A percentile compares a stretch with the other conserved stretches of the same genome.
phyloP scores from a whole-genome alignment of 2,888 invertebrate species.

The Standfussiana lucernea region DNA sequence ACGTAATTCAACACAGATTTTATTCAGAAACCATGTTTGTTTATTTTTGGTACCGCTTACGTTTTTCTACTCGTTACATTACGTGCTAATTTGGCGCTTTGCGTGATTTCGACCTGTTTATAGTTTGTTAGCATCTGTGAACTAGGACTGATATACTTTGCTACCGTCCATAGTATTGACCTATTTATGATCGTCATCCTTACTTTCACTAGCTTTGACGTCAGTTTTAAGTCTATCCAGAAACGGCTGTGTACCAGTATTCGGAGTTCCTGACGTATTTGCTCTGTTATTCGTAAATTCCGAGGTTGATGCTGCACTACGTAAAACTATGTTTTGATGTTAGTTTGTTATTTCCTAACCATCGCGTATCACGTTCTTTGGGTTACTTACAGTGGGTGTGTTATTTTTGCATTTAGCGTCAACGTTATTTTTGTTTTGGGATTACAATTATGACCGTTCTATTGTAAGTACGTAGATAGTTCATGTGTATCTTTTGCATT shows the following conservation, averaged over 20 bases:
- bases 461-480: not conserved
- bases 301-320: constrained; percentile 18
- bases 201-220: constrained; percentile 26
- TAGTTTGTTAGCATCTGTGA: constrained; percentile 55
- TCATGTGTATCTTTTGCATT: constrained; percentile 3
- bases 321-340: constrained; percentile 23
- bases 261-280: constrained; percentile 25
- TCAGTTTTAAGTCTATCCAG: constrained; percentile 16
- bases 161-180: constrained; percentile 39
- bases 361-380: constrained; percentile 6
- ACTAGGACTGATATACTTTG: constrained; percentile 26
- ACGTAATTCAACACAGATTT: constrained; percentile 24
- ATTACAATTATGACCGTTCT: constrained; percentile 2
- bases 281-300: constrained; percentile 27
- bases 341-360: constrained; percentile 25
- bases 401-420: constrained; percentile 9
- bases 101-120: constrained; percentile 60
- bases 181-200: constrained; percentile 44
- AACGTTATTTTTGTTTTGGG: not conserved
- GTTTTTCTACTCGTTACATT: constrained; percentile 43
- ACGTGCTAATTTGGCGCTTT: constrained; percentile 60
- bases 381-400: not conserved
- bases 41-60: constrained; percentile 38
- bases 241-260: constrained; percentile 4
- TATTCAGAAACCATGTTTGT: constrained; percentile 28